Conservation (phyloP, 2,888 invertebrate species). For the Nebria brevicollis region DNA sequence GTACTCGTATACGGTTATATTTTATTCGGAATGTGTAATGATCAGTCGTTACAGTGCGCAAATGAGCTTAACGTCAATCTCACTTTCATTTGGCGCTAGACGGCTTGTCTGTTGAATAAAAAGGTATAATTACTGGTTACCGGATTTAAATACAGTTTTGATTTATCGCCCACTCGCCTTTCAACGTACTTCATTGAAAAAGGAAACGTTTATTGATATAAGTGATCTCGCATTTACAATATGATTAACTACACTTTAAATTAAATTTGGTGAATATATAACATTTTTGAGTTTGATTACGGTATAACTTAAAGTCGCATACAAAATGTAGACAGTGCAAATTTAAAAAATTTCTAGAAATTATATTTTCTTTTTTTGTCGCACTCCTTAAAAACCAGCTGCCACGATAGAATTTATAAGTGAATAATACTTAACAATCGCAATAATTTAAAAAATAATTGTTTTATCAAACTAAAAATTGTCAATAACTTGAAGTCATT, state of each 20-base stretch:
- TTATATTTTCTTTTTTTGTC: too few relatives aligned
- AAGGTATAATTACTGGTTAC: constrained; percentile 15
- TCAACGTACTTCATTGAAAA: background rate
- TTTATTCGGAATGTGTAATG: constrained; percentile 1
- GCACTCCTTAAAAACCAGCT: too few relatives aligned
- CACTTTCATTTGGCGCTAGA: constrained; percentile 13
- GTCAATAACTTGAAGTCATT: too few relatives aligned
- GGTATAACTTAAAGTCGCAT: too few relatives aligned
- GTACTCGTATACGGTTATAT: background rate
- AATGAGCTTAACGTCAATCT: constrained; percentile 3
- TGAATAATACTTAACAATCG: too few relatives aligned
- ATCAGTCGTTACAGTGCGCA: background rate
- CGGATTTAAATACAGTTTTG: background rate
- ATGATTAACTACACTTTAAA: background rate
- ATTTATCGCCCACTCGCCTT: background rate
- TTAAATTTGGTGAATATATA: too few relatives aligned
- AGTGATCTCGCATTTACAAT: background rate
- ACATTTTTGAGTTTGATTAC: too few relatives aligned
- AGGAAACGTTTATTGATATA: background rate
- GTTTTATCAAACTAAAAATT: too few relatives aligned
- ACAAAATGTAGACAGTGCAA: too few relatives aligned
- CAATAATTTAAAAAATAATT: too few relatives aligned
- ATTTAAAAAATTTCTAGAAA: too few relatives aligned
- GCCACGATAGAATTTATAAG: too few relatives aligned
- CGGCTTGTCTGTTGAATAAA: constrained; percentile 15